These are phyloP conservation scores for Hycleus phaleratus DNA, from an alignment of 1,140 invertebrate species.

Conservation along the genomic window DNA sequence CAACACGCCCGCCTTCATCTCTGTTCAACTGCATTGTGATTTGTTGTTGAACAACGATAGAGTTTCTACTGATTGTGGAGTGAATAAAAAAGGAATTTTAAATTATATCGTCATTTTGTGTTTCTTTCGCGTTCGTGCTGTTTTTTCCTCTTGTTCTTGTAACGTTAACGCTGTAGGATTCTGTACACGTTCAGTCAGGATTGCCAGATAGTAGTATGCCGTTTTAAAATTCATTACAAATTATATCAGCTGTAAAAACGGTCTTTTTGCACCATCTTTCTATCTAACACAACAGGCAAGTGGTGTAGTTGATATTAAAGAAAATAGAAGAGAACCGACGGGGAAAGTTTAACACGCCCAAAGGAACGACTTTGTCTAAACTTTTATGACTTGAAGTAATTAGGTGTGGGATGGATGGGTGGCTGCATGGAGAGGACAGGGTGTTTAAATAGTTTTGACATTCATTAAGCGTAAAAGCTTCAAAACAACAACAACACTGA, in stretches of 20 bases:
- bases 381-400: neutral
- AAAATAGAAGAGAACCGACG: neutral
- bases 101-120: neutral
- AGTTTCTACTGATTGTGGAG: neutral
- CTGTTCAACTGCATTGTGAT: neutral
- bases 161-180: conserved; percentile 53
- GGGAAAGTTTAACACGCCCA: too few relatives aligned
- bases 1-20: neutral
- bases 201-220: conserved; percentile 33
- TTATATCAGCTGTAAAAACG: conserved; percentile 39
- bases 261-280: conserved; percentile 17
- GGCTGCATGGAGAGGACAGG: too few relatives aligned
- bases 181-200: conserved; percentile 77
- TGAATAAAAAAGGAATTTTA: neutral
- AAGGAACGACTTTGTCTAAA: neutral
- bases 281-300: neutral
- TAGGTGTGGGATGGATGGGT: too few relatives aligned
- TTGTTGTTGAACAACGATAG: conserved; percentile 7
- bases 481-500: neutral
- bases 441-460: too few relatives aligned
- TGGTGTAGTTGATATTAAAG: neutral
- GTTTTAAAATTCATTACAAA: conserved; percentile 41
- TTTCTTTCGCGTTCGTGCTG: too few relatives aligned
- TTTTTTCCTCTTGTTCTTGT: too few relatives aligned
- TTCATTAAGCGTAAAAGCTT: neutral